phyloP scores from a whole-genome alignment of 1,140 invertebrate species.

The Neoseiulus cucumeris region DNA sequence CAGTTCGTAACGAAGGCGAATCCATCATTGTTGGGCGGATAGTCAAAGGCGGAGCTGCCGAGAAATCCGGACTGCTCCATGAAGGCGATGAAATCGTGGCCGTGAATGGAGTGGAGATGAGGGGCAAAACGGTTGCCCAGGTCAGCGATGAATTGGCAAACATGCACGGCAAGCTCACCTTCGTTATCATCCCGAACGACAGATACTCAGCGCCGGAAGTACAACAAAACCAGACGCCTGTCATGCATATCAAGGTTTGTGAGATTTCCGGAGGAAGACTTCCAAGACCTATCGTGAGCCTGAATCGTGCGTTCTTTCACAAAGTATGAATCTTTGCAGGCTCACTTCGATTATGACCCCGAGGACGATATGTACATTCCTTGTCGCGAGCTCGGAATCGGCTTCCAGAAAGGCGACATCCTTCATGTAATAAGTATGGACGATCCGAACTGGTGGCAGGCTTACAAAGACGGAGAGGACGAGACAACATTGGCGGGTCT shows the following conservation, averaged over 20 bases:
- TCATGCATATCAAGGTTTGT: constrained; percentile 19
- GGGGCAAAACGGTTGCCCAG: constrained; percentile 88
- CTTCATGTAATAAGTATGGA: constrained; percentile 69
- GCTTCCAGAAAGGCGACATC: constrained; percentile 70
- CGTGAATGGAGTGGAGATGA: constrained; percentile 62
- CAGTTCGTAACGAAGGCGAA: constrained; percentile 33
- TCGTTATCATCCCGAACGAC: constrained; percentile 57
- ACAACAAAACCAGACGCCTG: background rate
- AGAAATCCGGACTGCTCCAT: constrained; percentile 51
- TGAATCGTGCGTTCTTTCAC: background rate
- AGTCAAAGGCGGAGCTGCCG: constrained; percentile 35
- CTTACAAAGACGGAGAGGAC: constrained; percentile 79
- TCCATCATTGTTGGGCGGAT: constrained; percentile 33
- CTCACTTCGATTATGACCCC: constrained; percentile 94
- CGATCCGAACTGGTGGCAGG: constrained; percentile 39
- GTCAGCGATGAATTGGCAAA: constrained; percentile 71
- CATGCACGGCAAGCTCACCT: constrained; percentile 79
- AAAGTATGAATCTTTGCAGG: constrained; percentile 65
- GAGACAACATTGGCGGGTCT: constrained; percentile 85
- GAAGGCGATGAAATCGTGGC: constrained; percentile 93
- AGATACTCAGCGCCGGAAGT: constrained; percentile 22
- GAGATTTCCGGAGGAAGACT: background rate
- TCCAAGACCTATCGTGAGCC: too few relatives aligned
- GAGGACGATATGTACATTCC: constrained; percentile 96
- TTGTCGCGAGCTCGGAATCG: constrained; percentile 80